A percentile compares a stretch with the other conserved stretches of the same genome.
Conservation (phyloP, 2,797 vertebrate species). For the Oceanodroma leucorhoa region DNA sequence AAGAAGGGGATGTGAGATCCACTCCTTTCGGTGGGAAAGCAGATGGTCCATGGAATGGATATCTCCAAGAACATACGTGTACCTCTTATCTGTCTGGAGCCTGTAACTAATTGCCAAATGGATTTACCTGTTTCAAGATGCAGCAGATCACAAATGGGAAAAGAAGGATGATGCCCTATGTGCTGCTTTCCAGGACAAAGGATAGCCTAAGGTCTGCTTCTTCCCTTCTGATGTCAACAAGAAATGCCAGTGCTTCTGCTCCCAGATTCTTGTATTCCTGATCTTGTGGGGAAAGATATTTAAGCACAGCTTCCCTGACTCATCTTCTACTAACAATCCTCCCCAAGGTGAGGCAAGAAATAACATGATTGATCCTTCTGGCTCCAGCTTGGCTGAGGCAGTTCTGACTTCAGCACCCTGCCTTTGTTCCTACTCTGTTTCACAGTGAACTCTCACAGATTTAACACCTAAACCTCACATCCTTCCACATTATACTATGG, state of each 20-base stretch:
- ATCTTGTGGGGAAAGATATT: background rate
- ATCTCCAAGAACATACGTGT: background rate
- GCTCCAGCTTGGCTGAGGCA: slow-evolving; percentile 33
- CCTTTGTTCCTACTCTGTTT: background rate
- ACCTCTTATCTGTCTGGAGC: background rate
- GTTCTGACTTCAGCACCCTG: slow-evolving; percentile 9
- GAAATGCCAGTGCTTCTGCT: slow-evolving; percentile 13
- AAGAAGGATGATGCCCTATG: background rate
- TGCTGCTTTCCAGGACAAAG: slow-evolving; percentile 10
- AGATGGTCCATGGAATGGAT: background rate
- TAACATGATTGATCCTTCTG: slow-evolving; percentile 48
- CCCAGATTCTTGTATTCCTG: background rate
- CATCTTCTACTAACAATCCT: slow-evolving; percentile 30
- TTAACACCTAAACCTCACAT: background rate
- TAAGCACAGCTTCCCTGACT: slow-evolving; percentile 25
- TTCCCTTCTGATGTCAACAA: slow-evolving; percentile 19
- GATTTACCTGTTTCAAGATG: background rate
- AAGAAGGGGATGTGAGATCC: background rate
- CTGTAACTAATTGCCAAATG: background rate
- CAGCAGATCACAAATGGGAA: background rate
- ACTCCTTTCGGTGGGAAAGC: background rate
- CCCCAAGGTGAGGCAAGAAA: slow-evolving; percentile 42
- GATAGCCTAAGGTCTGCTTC: slow-evolving; percentile 12
- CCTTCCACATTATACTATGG: background rate
- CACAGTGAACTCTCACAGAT: background rate